A percentile compares a stretch with the other conserved stretches of the same genome.
Evolutionary conservation across 2,113 vertebrate species (phyloP).

Genomic region (Probosciger aterrimus): DNA sequence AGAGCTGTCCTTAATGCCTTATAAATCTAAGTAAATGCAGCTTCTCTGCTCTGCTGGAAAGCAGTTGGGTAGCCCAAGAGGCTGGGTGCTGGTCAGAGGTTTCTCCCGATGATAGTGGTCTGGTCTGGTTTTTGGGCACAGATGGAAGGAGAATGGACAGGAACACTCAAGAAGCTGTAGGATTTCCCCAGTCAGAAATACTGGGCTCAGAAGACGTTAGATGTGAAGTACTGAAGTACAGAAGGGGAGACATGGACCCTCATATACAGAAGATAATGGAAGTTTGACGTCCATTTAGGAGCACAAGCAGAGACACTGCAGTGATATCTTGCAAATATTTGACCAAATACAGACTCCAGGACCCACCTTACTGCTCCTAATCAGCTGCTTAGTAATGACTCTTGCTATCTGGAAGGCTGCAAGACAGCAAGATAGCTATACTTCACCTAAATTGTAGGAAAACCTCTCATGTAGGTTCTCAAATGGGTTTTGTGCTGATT

Average conservation of each 20-base stretch:
- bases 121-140: not conserved
- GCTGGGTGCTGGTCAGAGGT: accelerated
- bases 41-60: not conserved
- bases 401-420: not conserved
- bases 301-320: not conserved
- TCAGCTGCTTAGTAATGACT: not conserved
- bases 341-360: not conserved
- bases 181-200: not conserved
- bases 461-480: not conserved
- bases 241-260: not conserved
- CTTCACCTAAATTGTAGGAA: not conserved
- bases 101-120: not conserved
- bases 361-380: not conserved
- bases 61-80: not conserved
- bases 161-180: not conserved
- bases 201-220: not conserved
- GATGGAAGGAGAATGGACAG: not conserved
- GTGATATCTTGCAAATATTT: not conserved
- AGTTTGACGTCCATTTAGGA: not conserved
- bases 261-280: not conserved
- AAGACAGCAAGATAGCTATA: not conserved
- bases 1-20: not conserved
- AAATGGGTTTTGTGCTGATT: not conserved
- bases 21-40: not conserved
- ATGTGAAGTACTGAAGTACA: not conserved